Conservation (phyloP, 2,888 invertebrate genomes). For the Lagria hirta region DNA sequence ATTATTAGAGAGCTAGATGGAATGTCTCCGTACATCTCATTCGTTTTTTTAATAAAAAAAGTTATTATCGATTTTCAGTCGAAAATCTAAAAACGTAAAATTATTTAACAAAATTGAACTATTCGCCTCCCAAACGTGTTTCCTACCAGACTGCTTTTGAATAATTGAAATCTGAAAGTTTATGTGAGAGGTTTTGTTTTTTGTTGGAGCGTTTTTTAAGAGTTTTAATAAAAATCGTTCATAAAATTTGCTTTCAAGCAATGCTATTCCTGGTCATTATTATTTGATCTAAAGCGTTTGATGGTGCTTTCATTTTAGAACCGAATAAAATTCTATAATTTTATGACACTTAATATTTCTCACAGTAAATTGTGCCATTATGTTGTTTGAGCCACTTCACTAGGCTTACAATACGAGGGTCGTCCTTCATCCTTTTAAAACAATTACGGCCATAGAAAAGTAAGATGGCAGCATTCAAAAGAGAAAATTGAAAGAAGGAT, state of each 20-base stretch:
- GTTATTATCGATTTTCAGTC: too few species aligned
- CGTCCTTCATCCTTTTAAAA: conserved; percentile 27
- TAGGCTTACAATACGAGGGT: conserved; percentile 28
- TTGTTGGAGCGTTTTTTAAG: conserved; percentile 38
- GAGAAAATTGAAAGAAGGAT: background rate
- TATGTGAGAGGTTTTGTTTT: conserved; percentile 35
- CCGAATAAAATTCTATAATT: conserved; percentile 52
- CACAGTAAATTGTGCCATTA: conserved; percentile 49
- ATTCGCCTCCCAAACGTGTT: too few species aligned
- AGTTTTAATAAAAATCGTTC: conserved; percentile 39
- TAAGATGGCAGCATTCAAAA: background rate
- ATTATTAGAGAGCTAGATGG: too few species aligned
- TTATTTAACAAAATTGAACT: too few species aligned
- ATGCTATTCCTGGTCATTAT: conserved; percentile 41
- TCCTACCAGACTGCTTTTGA: conserved; percentile 3
- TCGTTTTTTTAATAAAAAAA: too few species aligned
- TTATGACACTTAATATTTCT: conserved; percentile 52
- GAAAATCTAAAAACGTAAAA: too few species aligned
- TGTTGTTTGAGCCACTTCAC: conserved; percentile 45
- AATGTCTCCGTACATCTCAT: too few species aligned
- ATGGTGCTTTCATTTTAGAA: conserved; percentile 46
- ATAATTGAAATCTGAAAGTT: conserved; percentile 27
- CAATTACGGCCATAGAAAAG: conserved; percentile 21
- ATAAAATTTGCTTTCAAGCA: conserved; percentile 45
- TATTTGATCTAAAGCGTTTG: conserved; percentile 47